A percentile compares a stretch with the other conserved stretches of the same genome.
phyloP scores from a whole-genome alignment of 2,888 invertebrate genomes.

The Eupithecia inturbata region DNA sequence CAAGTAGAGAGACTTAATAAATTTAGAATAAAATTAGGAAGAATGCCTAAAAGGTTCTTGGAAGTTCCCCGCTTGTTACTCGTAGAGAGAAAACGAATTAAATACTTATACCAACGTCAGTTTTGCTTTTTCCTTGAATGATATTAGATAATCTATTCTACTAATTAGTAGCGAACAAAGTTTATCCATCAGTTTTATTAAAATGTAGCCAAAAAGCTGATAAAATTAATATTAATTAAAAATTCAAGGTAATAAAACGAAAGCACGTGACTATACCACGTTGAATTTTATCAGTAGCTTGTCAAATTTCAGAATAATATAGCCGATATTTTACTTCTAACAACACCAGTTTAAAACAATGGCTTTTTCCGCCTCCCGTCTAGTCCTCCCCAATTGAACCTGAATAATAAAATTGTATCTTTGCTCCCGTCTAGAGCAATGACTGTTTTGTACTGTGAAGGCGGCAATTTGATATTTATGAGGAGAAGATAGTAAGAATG shows the following conservation, averaged over 20 bases:
- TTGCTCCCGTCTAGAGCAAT: constrained; percentile 10
- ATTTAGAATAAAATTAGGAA: constrained; percentile 5
- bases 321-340: constrained; percentile 14
- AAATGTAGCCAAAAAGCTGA: not conserved
- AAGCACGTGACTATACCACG: not conserved
- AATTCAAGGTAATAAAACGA: not conserved
- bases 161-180: not conserved
- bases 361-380: not conserved
- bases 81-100: not conserved
- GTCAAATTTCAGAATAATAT: constrained; percentile 12
- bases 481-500: constrained; percentile 17
- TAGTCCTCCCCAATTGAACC: constrained; percentile 21
- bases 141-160: not conserved
- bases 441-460: constrained; percentile 17
- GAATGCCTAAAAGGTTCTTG: constrained; percentile 5
- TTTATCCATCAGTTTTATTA: not conserved
- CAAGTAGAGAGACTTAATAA: not conserved
- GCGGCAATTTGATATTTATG: constrained; percentile 27
- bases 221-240: not conserved
- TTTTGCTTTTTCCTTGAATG: not conserved
- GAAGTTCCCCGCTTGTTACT: not conserved
- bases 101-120: not conserved
- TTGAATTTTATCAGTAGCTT: not conserved
- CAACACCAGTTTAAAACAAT: constrained; percentile 22
- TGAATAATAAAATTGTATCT: constrained; percentile 18